Evolutionary conservation across 2,797 vertebrate species (phyloP), one percentile per base, ranked within the genome.

Genomic region (Cossypha dichroa): DNA sequence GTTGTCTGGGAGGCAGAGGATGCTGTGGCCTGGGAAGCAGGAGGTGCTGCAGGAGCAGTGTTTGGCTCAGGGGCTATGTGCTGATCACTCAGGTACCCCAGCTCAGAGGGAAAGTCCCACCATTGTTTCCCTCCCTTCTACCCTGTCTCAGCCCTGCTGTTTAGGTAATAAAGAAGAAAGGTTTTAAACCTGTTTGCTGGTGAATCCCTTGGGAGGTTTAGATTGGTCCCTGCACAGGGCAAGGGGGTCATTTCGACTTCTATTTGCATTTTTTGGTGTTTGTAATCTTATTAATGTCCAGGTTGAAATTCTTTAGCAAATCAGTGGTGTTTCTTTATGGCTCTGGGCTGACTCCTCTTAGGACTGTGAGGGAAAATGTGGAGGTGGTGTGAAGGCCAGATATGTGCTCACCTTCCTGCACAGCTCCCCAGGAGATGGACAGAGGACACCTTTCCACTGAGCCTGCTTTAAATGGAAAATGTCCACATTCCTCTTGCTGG

Each of bases 101-200:
- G 67, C 29, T 70, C 56, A 26, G 29, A 91, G 91, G 75, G 34
- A 48, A 64, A 88, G 49, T 77, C 40, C 52, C 46, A 74, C 7
- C 0, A 0, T 22, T 41, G 23, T 54, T 45, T 83, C 72, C 58
- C 54, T 74, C 19, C 58, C 34, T 15, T 56, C 31, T 33, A 8
- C 49, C 45, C 41, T 1, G 0, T 19, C 52, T 59, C 55, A 77
- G 45, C 48, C 40, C 28, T 60, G 34, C 33, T 88, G 11, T 45
- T 77, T 8, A 70, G 29, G 29, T 45, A 95, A 90, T 95, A 96
- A 91, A 96, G 46, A 54, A 36, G 34, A 72, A 85, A 74, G 14
- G 26, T 78, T 94, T 93, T 72, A 62, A 93, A 90, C 19, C 28
- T 62, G 33, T 77, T 25, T 77, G 31, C 14, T 41, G 48, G 9